Conservation (phyloP, 2,888 invertebrate genomes). For the Candidula unifasciata region DNA sequence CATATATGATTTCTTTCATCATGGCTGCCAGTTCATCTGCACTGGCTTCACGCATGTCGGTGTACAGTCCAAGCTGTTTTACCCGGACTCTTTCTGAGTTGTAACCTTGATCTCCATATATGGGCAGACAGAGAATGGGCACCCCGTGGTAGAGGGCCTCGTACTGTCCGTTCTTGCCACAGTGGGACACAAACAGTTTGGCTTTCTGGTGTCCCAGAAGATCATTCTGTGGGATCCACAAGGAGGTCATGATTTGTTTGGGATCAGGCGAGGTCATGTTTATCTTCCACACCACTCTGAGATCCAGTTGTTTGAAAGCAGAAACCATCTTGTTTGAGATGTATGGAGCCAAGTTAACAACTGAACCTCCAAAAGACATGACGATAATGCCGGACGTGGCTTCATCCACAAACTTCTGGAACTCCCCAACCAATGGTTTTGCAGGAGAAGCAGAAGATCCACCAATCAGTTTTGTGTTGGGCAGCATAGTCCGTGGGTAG, state of each 20-base stretch:
- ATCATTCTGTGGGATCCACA: constrained; percentile 66
- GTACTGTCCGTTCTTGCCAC: constrained; percentile 64
- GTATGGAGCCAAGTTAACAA: constrained; percentile 48
- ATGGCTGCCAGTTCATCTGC: background rate
- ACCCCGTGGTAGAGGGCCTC: constrained; percentile 66
- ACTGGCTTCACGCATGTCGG: constrained; percentile 23
- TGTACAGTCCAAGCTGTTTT: constrained; percentile 35
- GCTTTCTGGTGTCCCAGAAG: constrained; percentile 60
- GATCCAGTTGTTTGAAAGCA: constrained; percentile 52
- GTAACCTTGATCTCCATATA: constrained; percentile 58
- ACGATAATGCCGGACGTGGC: constrained; percentile 56
- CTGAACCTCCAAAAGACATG: constrained; percentile 60
- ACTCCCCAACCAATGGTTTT: constrained; percentile 53
- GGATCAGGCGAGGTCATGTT: constrained; percentile 52
- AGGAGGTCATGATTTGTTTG: constrained; percentile 52
- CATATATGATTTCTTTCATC: constrained; percentile 24
- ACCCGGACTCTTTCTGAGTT: constrained; percentile 47
- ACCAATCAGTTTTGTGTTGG: constrained; percentile 59
- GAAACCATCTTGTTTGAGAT: constrained; percentile 50
- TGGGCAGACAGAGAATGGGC: constrained; percentile 62
- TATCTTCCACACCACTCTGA: constrained; percentile 53
- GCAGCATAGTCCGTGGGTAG: constrained; percentile 57
- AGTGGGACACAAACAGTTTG: constrained; percentile 64
- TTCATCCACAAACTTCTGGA: constrained; percentile 54
- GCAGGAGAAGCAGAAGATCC: constrained; percentile 59